Base-by-base conservation (phyloP, 2,888 invertebrate genomes). In the Smittia aterrima region DNA sequence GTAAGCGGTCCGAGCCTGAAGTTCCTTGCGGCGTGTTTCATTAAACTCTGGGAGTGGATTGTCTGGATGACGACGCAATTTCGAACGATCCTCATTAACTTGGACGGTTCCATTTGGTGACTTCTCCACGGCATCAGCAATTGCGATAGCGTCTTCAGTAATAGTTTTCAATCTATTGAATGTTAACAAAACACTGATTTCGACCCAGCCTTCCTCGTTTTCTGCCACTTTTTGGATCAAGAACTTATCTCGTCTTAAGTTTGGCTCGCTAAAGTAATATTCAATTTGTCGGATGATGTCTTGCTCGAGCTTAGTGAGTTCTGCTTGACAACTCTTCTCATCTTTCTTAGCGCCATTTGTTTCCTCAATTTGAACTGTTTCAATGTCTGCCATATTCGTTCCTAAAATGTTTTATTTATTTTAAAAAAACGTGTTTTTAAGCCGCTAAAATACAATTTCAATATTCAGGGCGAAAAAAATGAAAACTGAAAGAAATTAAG, bases 181-280 rank as follows among this genome's bases (percentile, higher is more conserved):
- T 75, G 90, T 95, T 66, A 92, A 84, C 83, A 99, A 87, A 0
- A 92, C 88, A 0, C 90, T 88, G 64, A 98, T 81, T 0, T 93
- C 88, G 20, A 99, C 88, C 98, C 98, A 95, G 1, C 94, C 98
- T 73, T 96, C 92, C 76, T 96, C 92, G 77, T 95, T 92, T 76
- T 92, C 85, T 77, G 89, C 89, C 0, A 92, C 88, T 83, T 96
- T 91, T 76, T 93, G 92, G 78, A 90, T 88, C n/a, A 99, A 85
- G 81, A 98, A 99, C 82, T 93, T 96, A 81, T 99, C 98, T 75
- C 92, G 88, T 0, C 91, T 90, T 71, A 99, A 85, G 83, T 99
- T 99, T 3, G 92, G 87, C 82, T 99, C 95, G 68, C 98, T 96
- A 85, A 92, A 93, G 47, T 82, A 83, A 75, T 82, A 82, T 77